These are phyloP conservation scores for Bagarius yarrelli DNA, from an alignment of 2,113 vertebrate genomes.

Conservation along the genomic window DNA sequence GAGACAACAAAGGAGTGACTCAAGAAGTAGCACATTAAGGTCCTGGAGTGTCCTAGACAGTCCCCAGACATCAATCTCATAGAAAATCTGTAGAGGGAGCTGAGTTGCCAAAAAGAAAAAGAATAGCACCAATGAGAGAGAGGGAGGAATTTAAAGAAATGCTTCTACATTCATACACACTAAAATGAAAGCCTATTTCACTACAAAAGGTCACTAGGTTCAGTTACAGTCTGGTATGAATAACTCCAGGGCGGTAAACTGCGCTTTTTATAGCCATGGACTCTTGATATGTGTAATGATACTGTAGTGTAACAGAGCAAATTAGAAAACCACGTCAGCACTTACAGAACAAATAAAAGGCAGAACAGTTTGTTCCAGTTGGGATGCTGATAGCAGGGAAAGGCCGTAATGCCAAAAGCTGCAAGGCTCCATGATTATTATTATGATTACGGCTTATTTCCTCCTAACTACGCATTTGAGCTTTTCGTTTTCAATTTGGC, in stretches of 20 bases:
- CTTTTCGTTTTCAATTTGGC: background rate
- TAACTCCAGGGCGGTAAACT: background rate
- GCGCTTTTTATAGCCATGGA: constrained; percentile 25
- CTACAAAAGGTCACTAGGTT: constrained; percentile 69
- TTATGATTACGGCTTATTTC: background rate
- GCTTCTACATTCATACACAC: constrained; percentile 62
- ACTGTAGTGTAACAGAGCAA: background rate
- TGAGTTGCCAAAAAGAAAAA: no score
- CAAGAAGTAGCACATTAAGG: no score
- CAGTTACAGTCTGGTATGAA: constrained; percentile 36
- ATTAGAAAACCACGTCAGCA: constrained; percentile 34
- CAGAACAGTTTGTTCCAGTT: background rate
- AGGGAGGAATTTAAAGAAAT: background rate
- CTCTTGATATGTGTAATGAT: constrained; percentile 35
- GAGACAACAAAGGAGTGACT: no score
- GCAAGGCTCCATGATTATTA: background rate
- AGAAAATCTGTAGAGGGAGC: no score
- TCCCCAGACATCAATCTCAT: no score
- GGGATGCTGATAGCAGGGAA: constrained; percentile 6
- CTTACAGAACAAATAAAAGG: constrained; percentile 7
- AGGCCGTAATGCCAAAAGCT: background rate
- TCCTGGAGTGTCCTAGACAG: no score
- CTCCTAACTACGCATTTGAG: background rate
- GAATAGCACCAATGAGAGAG: background rate
- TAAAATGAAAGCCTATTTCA: constrained; percentile 64